Evolutionary conservation across 2,888 invertebrate genomes (phyloP), one percentile per base, ranked within the genome.

Genomic region (Sericinus montela): DNA sequence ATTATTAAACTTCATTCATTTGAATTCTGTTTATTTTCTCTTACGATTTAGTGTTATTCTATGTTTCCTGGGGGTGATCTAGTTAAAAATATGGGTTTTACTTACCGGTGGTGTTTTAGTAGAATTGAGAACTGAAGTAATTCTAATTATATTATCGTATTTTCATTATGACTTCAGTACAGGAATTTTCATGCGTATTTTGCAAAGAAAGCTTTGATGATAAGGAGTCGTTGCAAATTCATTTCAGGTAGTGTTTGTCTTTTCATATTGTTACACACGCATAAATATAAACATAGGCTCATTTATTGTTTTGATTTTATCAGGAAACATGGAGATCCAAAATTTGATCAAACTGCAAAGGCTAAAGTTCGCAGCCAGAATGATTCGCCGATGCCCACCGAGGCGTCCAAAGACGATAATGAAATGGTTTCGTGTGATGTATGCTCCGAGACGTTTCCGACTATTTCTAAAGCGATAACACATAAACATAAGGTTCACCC

Each of bases 401-500:
- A 78, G 43, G 72, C 69, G 51, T 57, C 63, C 36, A 69, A 69
- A 58, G 72, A 80, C 25, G 74, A 73, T 37, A 57, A 54, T 34
- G 85, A 84, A 54, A 59, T 72, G 73, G 75, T 89, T 37, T 78
- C 80, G 41, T 93, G 93, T 65, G 93, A 93, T 67, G 90, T 91
- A 39, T 93, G 93, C 64, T 74, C 89, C 1, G 86, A 90, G 68
- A 72, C 80, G 45, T 92, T 92, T 57, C 84, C 90, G 1, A 88
- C 90, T 1, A 90, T 91, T 62, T 91, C 92, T 1, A 90, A 90
- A 53, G 92, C 92, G 3, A 92, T 93, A 59, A 91, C 92, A 60
- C 93, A 93, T 78, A 92, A 92, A 72, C 92, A 92, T 68, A 91
- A 91, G 64, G 84, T 91, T 55, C 93, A 93, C 79, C 91, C 91